Base-by-base conservation (phyloP, 2,113 vertebrate species). In the Sylvia atricapilla region DNA sequence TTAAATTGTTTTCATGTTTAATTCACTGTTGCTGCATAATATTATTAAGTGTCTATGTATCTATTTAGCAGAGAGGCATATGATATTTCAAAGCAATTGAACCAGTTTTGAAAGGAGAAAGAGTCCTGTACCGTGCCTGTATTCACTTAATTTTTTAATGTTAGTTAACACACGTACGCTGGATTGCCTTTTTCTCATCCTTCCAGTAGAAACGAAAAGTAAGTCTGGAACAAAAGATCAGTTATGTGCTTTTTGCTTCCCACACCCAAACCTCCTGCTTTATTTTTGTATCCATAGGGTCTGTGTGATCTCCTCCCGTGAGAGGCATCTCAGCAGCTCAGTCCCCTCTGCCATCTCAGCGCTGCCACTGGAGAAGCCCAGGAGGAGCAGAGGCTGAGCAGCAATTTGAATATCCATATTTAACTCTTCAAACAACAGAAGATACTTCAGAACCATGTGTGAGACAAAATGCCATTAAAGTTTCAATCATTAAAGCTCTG, bases 381-480 rank as follows among this genome's bases (percentile, higher is more conserved):
- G 92, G 63, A 94, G 58, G 52, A 91, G 84, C 17, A 49, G 70
- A 87, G 74, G 62, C 70, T 85, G 55, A 93, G 55, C 94, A 81
- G 85, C 76, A 55, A 13, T 93, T 25, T 81, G 86, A 87, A 96
- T 95, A 87, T 92, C 91, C 88, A 43, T 69, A 73, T 79, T 93
- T 92, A 93, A 91, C 88, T 89, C 95, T 92, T 94, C 95, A 78
- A 69, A 82, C 83, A 89, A 75, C 88, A 44, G 44, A 67, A 89
- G 88, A 87, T 87, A 64, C 90, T 92, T 91, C 80, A 68, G 81
- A 87, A 56, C 69, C 85, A 31, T 22, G 50, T 25, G 89, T 89
- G 90, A 92, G 92, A 73, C 66, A 75, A 94, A 96, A 82, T 46
- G 58, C 55, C 49, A 31, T 87, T 89, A 92, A 89, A 93, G 88